Evolutionary conservation across 2,797 vertebrate species (phyloP), one percentile per base, ranked within the genome.

Genomic region (Sebastes cheni): DNA sequence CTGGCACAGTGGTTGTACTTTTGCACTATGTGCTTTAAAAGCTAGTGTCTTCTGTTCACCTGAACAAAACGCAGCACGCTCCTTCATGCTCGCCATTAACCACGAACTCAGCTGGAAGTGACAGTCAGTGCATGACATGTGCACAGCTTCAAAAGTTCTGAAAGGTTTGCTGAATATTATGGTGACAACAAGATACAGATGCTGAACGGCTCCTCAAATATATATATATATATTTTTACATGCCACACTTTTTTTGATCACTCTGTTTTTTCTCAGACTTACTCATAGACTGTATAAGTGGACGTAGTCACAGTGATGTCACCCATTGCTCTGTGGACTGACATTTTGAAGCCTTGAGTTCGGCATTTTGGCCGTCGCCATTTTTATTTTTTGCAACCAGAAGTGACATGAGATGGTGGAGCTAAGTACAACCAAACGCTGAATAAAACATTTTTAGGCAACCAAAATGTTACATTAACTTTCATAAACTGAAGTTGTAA

Each of bases 1-100:
- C 74, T 75, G 83, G 46, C 27, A 72, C 73, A 87, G 54, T 68
- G 72, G 64, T 58, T 86, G 82, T 77, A 83, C 79, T 80, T 85
- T 78, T 77, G 81, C 61, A 85, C 70, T 55, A 18, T 55, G 16
- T 67, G 62, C 71, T 82, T 64, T 86, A 59, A 90, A 90, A 84
- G 46, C 79, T 87, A 65, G 67, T 71, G 65, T 82, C 36, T 78
- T 70, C 29, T 65, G 46, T 61, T 78, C 79, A 82, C 75, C 72
- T 75, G 72, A 80, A 52, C 60, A 74, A 82, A 82, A 69, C 32
- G 55, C 72, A 62, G 27, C 60, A 50, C 1, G 3, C 60, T 73
- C 54, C 66, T 65, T 58, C 32, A 11, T 64, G 77, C 50, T 79
- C 56, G 68, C 69, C 75, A 71, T 71, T 87, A 86, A 76, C 46